Evolutionary conservation across 2,113 vertebrate species (phyloP), one percentile per base, ranked within the genome.

Genomic region (Otis tarda): DNA sequence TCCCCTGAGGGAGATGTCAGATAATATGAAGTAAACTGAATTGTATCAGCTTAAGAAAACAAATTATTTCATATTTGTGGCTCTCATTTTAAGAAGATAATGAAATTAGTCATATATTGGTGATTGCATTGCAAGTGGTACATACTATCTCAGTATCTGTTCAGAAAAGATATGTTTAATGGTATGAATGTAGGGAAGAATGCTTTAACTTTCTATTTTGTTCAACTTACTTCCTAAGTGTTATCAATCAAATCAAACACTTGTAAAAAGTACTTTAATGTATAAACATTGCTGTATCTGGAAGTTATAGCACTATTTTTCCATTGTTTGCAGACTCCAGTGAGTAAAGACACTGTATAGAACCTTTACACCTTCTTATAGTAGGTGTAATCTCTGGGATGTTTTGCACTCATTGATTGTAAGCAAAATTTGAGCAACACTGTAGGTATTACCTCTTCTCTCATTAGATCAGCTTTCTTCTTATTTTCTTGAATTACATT

Each of bases 391-490:
- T 75, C 80, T 68, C 33, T 64, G 60, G n/a, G 33, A 31, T 68
- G 35, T 37, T 90, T 83, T 83, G 21, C 47, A 67, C 15, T 81
- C 43, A 22, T 12, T 43, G 60, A 71, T 63, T 49, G 50, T 57
- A 65, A 67, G 52, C 52, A 84, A 71, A 64, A 94, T 83, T 41
- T 67, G 77, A 94, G 33, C 76, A 69, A 68, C 1, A 4, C 18
- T 78, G 1, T 55, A 57, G 50, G 28, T 59, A 76, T 92, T 95
- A 99, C 99, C 99, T 99, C 98, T 89, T 99, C 98, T 96, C 98
- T 99, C 94, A 98, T 97, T 43, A 95, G 94, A 60, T 96, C 90
- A 14, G 98, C 99, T 75, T 96, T 98, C 96, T 96, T 98, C 94
- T 98, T 98, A 69, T 99, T 99, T 80, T 97, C 97, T 68, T 98